Evolutionary conservation across 2,113 vertebrate genomes (phyloP), one percentile per base, ranked within the genome.

Genomic region (Datnioides undecimradiatus): DNA sequence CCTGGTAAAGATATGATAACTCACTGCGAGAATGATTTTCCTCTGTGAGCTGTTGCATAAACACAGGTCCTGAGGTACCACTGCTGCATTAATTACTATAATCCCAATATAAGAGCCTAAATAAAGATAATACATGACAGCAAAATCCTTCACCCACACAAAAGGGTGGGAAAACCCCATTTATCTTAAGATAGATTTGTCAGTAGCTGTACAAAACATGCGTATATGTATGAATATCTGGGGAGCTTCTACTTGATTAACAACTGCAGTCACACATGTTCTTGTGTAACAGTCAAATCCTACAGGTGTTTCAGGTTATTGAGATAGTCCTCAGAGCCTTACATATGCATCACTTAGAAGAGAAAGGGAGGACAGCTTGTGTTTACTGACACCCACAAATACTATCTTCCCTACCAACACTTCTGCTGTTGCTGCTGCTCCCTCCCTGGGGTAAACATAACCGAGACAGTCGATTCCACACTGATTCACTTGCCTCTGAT

Each of bases 391-490:
- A 76, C 31, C 40, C 10, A 34, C 36, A 21, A 60, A 76, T 58
- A n/a, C 48, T 67, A 33, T 72, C 71, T 63, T 71, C 71, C 48
- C 29, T 52, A 73, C 29, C 21, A 34, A 57, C n/a, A 34, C 29
- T 7, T 8, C 67, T n/a, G 11, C 76, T 40, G 4, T 83, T 23
- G 27, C 66, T 51, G 36, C 80, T 65, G 57, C 67, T 54, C 31
- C 54, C 79, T 82, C 76, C 65, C 82, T 52, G 54, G 60, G 52
- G 81, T 80, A 87, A 90, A 90, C 86, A 87, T 68, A 88, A 92
- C 84, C 89, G 75, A 75, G 67, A 88, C 65, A 76, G 76, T 52
- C 64, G 55, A 89, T 83, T 82, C 71, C 66, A 70, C 55, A 71
- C 72, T 83, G 79, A 87, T 84, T 79, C 21, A 48, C 82, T 77